phyloP scores from a whole-genome alignment of 2,888 invertebrate genomes.

The Hetaerina titia region DNA sequence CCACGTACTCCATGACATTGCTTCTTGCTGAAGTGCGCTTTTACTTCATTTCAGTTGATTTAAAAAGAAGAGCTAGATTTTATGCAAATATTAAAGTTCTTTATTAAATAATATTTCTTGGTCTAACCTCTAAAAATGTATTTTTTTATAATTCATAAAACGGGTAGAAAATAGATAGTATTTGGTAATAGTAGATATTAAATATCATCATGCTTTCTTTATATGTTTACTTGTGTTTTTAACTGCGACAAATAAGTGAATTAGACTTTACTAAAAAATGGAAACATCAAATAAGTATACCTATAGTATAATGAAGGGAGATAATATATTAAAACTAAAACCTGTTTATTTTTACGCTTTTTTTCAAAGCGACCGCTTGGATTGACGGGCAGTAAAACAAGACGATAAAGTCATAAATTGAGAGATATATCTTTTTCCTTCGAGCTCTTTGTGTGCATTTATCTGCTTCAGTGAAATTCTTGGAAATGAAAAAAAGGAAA shows the following conservation, averaged over 20 bases:
- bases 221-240: too few relatives aligned
- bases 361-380: neutral
- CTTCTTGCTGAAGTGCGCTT: too few relatives aligned
- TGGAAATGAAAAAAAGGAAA: neutral
- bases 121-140: too few relatives aligned
- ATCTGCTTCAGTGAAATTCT: neutral
- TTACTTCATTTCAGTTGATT: too few relatives aligned
- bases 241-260: too few relatives aligned
- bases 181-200: too few relatives aligned
- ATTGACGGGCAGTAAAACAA: neutral
- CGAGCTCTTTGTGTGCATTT: neutral
- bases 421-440: neutral
- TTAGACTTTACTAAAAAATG: neutral
- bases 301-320: neutral
- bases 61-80: too few relatives aligned
- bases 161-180: too few relatives aligned
- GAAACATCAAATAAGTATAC: neutral
- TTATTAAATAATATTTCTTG: too few relatives aligned
- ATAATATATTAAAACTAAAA: neutral
- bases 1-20: neutral
- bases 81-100: too few relatives aligned
- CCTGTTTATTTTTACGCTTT: neutral
- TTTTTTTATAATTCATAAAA: too few relatives aligned
- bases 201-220: too few relatives aligned
- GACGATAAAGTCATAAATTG: neutral